Conservation (phyloP, 2,797 vertebrate species). For the Luscinia luscinia region DNA sequence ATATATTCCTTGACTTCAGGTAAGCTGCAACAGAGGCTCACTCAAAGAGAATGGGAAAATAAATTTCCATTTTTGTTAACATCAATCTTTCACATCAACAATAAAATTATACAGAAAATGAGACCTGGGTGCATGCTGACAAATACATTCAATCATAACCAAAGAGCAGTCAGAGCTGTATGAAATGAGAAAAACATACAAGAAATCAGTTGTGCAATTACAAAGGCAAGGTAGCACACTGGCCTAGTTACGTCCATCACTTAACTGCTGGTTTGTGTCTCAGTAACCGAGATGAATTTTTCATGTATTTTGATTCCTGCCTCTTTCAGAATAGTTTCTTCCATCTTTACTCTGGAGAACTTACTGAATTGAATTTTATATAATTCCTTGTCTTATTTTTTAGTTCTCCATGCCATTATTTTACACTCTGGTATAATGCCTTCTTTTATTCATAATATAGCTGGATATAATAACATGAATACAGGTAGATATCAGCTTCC, state of each 20-base stretch:
- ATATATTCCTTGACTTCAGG: not conserved
- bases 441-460: not conserved
- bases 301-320: constrained; percentile 6
- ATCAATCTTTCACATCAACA: not conserved
- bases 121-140: not conserved
- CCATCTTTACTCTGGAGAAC: not conserved
- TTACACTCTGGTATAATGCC: not conserved
- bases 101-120: not conserved
- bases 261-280: not conserved
- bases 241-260: constrained; percentile 31
- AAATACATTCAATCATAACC: not conserved
- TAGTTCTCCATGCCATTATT: not conserved
- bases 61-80: not conserved
- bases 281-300: constrained; percentile 19
- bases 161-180: not conserved
- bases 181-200: not conserved
- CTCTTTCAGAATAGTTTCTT: not conserved
- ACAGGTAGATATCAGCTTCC: not conserved
- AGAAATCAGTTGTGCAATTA: constrained; percentile 4
- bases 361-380: not conserved
- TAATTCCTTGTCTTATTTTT: not conserved
- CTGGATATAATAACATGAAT: not conserved
- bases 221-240: not conserved
- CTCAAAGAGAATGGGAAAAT: not conserved
- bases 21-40: not conserved